Evolutionary conservation across 2,888 invertebrate genomes (phyloP).

Genomic region (Cephus runcator): DNA sequence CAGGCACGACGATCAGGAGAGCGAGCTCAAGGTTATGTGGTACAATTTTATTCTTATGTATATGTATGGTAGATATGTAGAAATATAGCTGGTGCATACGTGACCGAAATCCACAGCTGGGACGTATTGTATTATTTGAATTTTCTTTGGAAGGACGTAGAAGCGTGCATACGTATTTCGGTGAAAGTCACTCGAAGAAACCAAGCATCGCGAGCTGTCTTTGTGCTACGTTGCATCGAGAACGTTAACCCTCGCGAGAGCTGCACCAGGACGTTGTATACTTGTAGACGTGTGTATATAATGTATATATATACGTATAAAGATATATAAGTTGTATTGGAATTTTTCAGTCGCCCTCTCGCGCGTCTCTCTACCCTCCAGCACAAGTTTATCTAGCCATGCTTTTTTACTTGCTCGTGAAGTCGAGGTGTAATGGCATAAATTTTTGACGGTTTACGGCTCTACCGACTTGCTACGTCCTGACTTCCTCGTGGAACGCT

Average conservation of each 20-base stretch:
- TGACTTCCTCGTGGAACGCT: background rate
- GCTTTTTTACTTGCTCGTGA: background rate
- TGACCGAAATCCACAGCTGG: background rate
- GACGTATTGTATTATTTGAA: background rate
- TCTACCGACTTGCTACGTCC: background rate
- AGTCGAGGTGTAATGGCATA: background rate
- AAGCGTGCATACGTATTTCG: background rate
- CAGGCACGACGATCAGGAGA: background rate
- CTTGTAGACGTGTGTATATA: background rate
- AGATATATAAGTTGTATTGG: background rate
- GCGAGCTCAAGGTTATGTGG: background rate
- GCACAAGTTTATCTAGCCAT: background rate
- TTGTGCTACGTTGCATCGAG: background rate
- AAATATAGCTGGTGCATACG: background rate
- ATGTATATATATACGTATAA: background rate
- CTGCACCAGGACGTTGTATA: background rate
- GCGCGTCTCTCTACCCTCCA: background rate
- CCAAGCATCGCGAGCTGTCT: background rate
- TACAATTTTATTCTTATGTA: background rate
- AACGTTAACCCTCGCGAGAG: background rate
- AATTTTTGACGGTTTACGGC: background rate
- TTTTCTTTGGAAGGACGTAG: background rate
- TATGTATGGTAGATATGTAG: background rate
- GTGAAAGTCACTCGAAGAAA: slow-evolving; percentile 1
- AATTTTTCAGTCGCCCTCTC: background rate